phyloP scores from a whole-genome alignment of 2,113 vertebrate species.

The Bettongia penicillata region DNA sequence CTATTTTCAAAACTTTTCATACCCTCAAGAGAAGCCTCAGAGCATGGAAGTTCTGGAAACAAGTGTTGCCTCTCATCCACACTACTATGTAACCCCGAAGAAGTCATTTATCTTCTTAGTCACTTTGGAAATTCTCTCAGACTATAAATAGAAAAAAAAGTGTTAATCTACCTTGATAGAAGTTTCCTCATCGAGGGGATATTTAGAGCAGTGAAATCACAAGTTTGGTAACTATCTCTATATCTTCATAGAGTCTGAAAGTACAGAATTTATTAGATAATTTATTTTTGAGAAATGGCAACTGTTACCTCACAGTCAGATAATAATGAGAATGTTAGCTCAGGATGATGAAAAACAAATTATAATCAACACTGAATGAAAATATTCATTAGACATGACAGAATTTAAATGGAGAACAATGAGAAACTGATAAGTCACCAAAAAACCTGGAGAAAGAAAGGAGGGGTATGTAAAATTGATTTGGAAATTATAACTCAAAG shows the following conservation, averaged over 20 bases:
- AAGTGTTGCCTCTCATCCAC: background rate
- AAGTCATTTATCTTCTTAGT: background rate
- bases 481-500: background rate
- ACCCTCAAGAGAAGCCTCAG: background rate
- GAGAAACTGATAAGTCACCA: background rate
- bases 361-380: background rate
- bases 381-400: background rate
- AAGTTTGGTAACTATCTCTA: background rate
- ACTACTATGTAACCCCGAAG: background rate
- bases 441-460: background rate
- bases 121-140: background rate
- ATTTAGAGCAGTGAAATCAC: background rate
- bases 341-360: background rate
- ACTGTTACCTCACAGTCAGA: background rate
- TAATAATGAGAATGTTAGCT: background rate
- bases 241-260: background rate
- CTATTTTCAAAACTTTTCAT: background rate
- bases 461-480: background rate
- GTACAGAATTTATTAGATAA: background rate
- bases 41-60: background rate
- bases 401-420: background rate
- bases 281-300: background rate
- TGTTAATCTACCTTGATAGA: background rate
- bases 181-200: background rate
- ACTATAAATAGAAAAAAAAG: background rate